Base-by-base conservation (phyloP, 2,797 vertebrate genomes). In the Sphenodon punctatus region DNA sequence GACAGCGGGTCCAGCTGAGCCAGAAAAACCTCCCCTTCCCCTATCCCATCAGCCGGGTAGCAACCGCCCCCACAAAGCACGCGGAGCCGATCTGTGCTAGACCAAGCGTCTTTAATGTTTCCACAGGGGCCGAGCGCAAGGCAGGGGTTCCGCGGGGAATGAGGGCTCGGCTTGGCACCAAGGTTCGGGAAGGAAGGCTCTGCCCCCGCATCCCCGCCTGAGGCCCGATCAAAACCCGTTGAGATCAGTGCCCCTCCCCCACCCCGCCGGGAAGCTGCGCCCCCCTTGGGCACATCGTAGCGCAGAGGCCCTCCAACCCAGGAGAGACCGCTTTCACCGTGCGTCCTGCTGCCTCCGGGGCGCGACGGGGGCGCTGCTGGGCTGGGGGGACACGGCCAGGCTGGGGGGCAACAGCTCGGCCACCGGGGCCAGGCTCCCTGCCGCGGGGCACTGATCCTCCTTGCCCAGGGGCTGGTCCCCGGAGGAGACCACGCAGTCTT, bases 401-500 rank as follows among this genome's bases (percentile, higher is more conserved):
- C 80, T 90, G 4, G 94, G 74, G 4, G 92, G 55, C 16, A 95
- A 84, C 14, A 93, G 83, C 46, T 96, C 93, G 4, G 67, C 30
- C 14, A 76, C 76, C 1, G 93, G 86, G 4, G 63, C 63, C 6
- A 84, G 8, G 86, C 20, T 2, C 85, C 64, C 0, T 61, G 78
- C 16, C 92, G 93, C 2, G 88, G 81, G 60, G 45, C 53, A 32
- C 80, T 88, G 39, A 84, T 46, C 42, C 30, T 96, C 94, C 41
- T 72, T 95, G 96, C 41, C 85, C 67, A n/a, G n/a, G 43, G 87
- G 82, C 43, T 97, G 96, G 73, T 98, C 97, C 2, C 96, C 98
- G 0, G 98, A 98, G 71, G 97, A 97, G 88, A 99, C 96, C 12
- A 96, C 96, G 36, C 97, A 98, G 96, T 99, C 98, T 90, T 98